Conservation (phyloP, 2,113 vertebrate species). For the Aldabrachelys gigantea region DNA sequence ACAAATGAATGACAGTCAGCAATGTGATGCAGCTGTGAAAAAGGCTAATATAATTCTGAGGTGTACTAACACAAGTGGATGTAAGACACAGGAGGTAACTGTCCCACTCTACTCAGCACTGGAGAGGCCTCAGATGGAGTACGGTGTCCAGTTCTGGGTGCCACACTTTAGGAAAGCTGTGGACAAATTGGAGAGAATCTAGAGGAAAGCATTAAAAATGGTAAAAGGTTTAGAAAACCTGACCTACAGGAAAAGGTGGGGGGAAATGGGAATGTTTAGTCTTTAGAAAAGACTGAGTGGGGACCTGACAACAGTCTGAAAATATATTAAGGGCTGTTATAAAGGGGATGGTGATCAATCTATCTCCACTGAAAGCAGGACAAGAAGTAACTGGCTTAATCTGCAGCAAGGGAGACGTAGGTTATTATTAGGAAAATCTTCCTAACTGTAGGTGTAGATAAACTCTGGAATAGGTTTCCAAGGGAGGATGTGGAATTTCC, state of each 20-base stretch:
- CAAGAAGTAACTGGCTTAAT: neutral
- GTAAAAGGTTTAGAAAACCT: no score
- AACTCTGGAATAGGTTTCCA: neutral
- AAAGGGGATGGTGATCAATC: no score
- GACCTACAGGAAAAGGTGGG: no score
- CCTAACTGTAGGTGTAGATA: neutral
- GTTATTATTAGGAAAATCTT: neutral
- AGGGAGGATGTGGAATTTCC: neutral
- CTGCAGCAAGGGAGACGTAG: neutral
- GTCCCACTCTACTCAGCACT: neutral
- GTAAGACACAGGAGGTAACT: neutral
- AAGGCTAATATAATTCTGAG: neutral
- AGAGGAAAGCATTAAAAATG: no score
- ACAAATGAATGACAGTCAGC: neutral
- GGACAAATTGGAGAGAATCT: neutral
- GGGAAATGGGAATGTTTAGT: no score
- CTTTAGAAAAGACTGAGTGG: no score
- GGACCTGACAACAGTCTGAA: no score
- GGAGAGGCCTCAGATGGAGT: neutral
- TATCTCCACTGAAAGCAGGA: no score
- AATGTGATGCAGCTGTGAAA: neutral
- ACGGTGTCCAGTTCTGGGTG: neutral
- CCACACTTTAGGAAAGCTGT: neutral
- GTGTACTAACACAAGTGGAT: no score
- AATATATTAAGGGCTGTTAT: no score